Percentiles rank a stretch among this genome's conserved stretches.
Evolutionary conservation across 2,113 vertebrate genomes (phyloP).

Genomic region (Lontra canadensis): DNA sequence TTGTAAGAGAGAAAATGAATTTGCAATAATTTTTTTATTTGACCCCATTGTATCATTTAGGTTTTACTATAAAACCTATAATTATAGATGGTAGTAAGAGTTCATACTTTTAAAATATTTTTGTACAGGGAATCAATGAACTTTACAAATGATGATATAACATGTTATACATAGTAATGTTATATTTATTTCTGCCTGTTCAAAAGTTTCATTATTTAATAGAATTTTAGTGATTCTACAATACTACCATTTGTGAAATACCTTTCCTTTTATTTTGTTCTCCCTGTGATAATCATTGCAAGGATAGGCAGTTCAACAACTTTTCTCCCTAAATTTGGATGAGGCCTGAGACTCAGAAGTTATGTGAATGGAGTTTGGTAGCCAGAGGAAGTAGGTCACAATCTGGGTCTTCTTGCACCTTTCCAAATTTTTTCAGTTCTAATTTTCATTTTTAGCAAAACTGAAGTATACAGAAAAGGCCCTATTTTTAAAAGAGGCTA

Average conservation of each 20-base stretch:
- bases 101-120: neutral
- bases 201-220: neutral
- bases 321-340: neutral
- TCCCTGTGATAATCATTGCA: neutral
- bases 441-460: neutral
- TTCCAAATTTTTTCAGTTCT: neutral
- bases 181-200: neutral
- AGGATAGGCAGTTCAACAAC: neutral
- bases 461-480: neutral
- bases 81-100: neutral
- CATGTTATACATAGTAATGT: neutral
- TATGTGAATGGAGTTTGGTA: neutral
- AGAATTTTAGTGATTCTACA: neutral
- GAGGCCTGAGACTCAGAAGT: neutral
- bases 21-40: neutral
- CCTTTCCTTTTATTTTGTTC: neutral
- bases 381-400: neutral
- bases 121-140: neutral
- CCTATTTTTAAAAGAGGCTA: neutral
- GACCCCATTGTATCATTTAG: neutral
- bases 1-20: neutral
- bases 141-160: neutral
- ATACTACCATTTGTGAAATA: neutral
- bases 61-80: neutral
- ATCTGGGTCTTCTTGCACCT: neutral